Base-by-base conservation (phyloP, 2,113 vertebrate genomes). In the Pygathrix nemaeus region DNA sequence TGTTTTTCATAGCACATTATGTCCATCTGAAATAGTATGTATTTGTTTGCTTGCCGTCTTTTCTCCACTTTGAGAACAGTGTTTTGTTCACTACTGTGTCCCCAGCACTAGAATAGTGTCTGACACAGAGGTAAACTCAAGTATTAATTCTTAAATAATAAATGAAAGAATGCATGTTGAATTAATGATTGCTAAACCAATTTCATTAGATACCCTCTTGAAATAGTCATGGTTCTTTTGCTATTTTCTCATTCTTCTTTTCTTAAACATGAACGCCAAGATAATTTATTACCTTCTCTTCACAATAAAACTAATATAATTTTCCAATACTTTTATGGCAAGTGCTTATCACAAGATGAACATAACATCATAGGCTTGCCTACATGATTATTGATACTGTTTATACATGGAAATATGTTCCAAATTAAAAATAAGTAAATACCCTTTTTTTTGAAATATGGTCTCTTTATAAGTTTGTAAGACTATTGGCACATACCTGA, bases 241-340 rank as follows among this genome's bases (percentile, higher is more conserved):
- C 48, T 81, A 2, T 50, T 92, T 88, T 64, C 73, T 72, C 43
- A 50, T 88, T 83, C 13, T 93, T 78, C 52, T 88, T 59, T 84
- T 80, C 45, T 25, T 79, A 83, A 70, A 48, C 6, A 40, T 52
- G 25, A 93, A 83, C 38, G 1, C 81, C 50, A 84, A 76, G 27
- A n/a, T 81, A 68, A 78, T 16, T 84, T 91, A 66, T 72, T 52
- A 89, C 43, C 16, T 85, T n/a, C 86, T 87, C 8, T 93, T 68
- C 1, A 61, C 9, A 66, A 80, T 73, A 59, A 94, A 93, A 52
- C 5, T 13, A 75, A 70, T 27, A 52, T 21, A 6, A 59, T 40
- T 94, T 85, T 96, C 30, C 23, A 92, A 16, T 45, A 45, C 72
- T 95, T 90, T 78, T 76, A 87, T 50, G 90, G 21, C 16, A 93